Percentiles rank a stretch among this genome's conserved stretches.
Evolutionary conservation across 2,888 invertebrate species (phyloP).

Genomic region (Agrotis exclamationis): DNA sequence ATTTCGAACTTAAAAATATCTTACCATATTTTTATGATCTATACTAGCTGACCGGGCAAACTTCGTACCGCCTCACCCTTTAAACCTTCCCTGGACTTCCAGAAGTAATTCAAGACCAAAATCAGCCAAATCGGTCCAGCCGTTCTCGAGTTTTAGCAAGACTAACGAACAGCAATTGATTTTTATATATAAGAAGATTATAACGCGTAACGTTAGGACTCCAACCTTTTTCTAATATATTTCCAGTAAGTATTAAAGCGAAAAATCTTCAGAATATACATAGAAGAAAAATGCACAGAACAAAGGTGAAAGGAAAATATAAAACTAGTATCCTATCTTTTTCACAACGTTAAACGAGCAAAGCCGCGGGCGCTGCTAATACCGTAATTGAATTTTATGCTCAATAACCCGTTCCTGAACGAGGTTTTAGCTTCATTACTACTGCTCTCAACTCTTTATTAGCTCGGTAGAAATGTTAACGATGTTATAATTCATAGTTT

Average conservation of each 20-base stretch:
- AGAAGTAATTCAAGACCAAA: too few relatives aligned
- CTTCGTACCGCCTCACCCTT: too few relatives aligned
- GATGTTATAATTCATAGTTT: slow-evolving; percentile 14
- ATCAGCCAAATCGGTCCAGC: too few relatives aligned
- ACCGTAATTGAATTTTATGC: slow-evolving; percentile 53
- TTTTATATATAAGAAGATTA: too few relatives aligned
- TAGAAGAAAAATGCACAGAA: slow-evolving; percentile 15
- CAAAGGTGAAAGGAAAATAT: slow-evolving; percentile 8
- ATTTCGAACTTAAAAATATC: too few relatives aligned
- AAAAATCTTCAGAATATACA: neutral
- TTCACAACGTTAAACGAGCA: slow-evolving; percentile 38
- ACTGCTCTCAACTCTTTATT: slow-evolving; percentile 40
- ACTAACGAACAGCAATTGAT: too few relatives aligned
- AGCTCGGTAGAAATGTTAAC: slow-evolving; percentile 40
- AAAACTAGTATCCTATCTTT: slow-evolving; percentile 15
- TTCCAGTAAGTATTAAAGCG: neutral
- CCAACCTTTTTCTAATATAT: neutral
- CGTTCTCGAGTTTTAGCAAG: too few relatives aligned
- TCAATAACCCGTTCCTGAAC: slow-evolving; percentile 44
- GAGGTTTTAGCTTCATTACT: slow-evolving; percentile 48
- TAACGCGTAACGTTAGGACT: too few relatives aligned
- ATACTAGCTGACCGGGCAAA: too few relatives aligned
- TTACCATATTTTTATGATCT: too few relatives aligned
- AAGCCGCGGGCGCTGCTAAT: slow-evolving; percentile 41
- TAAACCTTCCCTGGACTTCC: too few relatives aligned